These are phyloP conservation scores for Thalpophila matura DNA, from an alignment of 2,888 invertebrate genomes.

Conservation along the genomic window DNA sequence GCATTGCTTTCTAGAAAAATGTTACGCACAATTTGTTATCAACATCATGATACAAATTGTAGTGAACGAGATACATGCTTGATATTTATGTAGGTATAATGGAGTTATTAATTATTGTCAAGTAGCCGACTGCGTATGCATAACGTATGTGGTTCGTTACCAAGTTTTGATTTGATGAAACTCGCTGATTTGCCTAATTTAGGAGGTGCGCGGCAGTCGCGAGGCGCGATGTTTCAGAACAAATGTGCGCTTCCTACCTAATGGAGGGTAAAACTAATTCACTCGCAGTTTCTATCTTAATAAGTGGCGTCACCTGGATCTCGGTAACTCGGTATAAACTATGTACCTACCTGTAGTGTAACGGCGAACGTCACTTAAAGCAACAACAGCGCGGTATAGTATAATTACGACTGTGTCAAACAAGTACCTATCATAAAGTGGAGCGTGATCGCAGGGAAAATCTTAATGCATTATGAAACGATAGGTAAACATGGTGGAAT, in stretches of 20 bases:
- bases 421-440: not conserved
- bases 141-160: conserved; percentile 68
- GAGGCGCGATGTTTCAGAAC: conserved; percentile 29
- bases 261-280: conserved; percentile 49
- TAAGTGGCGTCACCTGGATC: not conserved
- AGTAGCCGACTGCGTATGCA: conserved; percentile 49
- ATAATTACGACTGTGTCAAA: not conserved
- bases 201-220: conserved; percentile 48
- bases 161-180: conserved; percentile 70
- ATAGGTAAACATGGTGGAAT: conserved; percentile 11
- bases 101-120: conserved; percentile 60
- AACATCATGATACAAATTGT: conserved; percentile 33
- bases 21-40: conserved; percentile 48
- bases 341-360: not conserved
- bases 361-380: not conserved
- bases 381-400: not conserved
- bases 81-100: conserved; percentile 37
- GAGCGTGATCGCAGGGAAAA: not conserved
- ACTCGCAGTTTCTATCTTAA: conserved; percentile 25
- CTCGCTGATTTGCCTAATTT: conserved; percentile 62
- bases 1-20: conserved; percentile 47
- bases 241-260: conserved; percentile 54
- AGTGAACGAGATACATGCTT: conserved; percentile 24
- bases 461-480: conserved; percentile 26
- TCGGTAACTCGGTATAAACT: not conserved